Conservation (phyloP, 2,797 vertebrate genomes). For the Orientallactaga sibirica region DNA sequence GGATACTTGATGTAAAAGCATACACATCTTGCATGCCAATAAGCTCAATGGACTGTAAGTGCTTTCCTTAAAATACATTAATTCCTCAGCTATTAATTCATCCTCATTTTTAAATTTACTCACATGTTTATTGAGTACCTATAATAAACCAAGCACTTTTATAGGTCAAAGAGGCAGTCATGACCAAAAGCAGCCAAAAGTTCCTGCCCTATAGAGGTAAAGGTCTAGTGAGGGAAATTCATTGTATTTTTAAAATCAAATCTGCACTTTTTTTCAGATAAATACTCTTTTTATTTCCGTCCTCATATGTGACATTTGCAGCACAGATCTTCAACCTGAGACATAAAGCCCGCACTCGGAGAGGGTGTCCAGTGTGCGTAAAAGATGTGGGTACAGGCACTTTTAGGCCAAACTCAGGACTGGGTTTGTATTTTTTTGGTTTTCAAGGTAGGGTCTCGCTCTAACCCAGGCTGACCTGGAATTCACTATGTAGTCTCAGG, state of each 20-base stretch:
- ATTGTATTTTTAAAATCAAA: conserved; percentile 36
- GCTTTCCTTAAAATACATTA: conserved; percentile 61
- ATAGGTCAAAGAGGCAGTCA: conserved; percentile 2
- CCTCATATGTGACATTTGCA: no score
- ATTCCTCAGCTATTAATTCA: conserved; percentile 57
- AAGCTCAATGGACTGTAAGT: conserved; percentile 42
- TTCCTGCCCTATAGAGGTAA: not conserved
- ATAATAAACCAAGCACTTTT: not conserved
- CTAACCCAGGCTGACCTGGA: no score
- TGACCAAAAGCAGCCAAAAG: conserved; percentile 49
- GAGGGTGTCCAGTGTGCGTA: no score
- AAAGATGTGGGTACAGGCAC: no score
- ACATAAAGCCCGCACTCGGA: no score
- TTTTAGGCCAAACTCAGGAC: no score
- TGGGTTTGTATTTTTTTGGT: no score
- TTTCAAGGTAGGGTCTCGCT: no score
- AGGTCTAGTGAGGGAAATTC: not conserved
- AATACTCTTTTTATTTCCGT: no score
- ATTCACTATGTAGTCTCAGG: no score
- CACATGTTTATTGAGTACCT: conserved; percentile 44
- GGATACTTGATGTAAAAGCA: conserved; percentile 48
- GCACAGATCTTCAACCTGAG: no score
- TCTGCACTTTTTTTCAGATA: no score
- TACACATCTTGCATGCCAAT: not conserved
- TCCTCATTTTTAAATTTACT: conserved; percentile 30